phyloP scores from a whole-genome alignment of 2,888 invertebrate genomes.

The Deroplatys truncata region DNA sequence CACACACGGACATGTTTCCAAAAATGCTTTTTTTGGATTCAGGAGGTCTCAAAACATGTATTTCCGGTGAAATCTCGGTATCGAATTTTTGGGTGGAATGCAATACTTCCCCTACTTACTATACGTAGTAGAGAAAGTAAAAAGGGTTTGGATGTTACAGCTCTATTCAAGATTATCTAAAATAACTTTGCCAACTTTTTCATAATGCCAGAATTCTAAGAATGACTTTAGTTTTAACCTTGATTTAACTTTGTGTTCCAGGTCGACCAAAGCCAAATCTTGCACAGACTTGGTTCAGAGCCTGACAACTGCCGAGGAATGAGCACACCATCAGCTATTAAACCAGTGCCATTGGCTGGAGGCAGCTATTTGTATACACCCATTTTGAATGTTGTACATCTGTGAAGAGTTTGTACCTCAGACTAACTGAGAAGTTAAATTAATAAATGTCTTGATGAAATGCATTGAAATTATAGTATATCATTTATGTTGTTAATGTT shows the following conservation, averaged over 20 bases:
- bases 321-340: background rate
- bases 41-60: no score
- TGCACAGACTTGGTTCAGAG: constrained; percentile 64
- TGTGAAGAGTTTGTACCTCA: background rate
- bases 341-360: background rate
- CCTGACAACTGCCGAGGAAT: constrained; percentile 15
- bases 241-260: constrained; percentile 45
- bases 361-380: background rate
- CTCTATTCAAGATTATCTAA: no score
- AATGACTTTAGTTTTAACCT: background rate
- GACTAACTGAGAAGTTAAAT: no score
- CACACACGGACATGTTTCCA: no score
- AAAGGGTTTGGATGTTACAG: no score
- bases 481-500: background rate
- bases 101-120: no score
- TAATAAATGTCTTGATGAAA: background rate
- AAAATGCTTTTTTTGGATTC: no score
- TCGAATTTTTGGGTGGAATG: no score
- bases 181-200: no score
- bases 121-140: no score
- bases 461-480: background rate
- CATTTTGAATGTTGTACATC: background rate
- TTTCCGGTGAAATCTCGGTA: no score
- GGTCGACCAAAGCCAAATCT: constrained; percentile 66
- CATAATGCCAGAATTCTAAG: no score